phyloP scores from a whole-genome alignment of 2,113 vertebrate genomes.

The Cepphus grylle region DNA sequence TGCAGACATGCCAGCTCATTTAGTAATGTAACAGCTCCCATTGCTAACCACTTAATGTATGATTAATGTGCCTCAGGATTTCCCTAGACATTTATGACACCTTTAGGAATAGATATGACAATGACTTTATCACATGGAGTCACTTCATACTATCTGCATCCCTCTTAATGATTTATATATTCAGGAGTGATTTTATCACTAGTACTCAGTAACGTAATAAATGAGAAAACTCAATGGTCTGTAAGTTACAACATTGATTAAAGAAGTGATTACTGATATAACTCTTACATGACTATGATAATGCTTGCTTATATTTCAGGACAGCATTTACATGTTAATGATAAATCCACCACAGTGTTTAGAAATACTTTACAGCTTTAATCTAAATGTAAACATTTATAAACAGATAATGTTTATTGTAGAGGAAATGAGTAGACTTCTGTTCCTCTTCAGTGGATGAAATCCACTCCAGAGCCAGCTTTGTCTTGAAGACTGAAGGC shows the following conservation, averaged over 20 bases:
- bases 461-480: not conserved
- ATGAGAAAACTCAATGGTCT: conserved; percentile 73
- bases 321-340: conserved; percentile 63
- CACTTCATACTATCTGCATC: conserved; percentile 31
- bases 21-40: conserved; percentile 41
- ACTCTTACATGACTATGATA: conserved; percentile 56
- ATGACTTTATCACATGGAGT: conserved; percentile 46
- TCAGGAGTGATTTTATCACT: conserved; percentile 52
- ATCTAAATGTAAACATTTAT: conserved; percentile 40
- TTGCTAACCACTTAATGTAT: conserved; percentile 73
- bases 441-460: not conserved
- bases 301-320: conserved; percentile 52
- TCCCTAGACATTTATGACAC: conserved; percentile 75
- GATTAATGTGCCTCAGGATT: conserved; percentile 75
- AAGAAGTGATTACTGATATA: conserved; percentile 66
- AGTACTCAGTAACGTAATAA: conserved; percentile 59
- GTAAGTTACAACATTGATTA: conserved; percentile 81
- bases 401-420: conserved; percentile 40
- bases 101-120: conserved; percentile 72
- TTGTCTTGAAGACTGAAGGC: not conserved
- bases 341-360: conserved; percentile 27
- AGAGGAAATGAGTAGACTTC: not conserved
- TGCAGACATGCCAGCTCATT: conserved; percentile 42
- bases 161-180: conserved; percentile 66
- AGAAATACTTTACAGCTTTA: conserved; percentile 44